phyloP scores from a whole-genome alignment of 2,888 invertebrate genomes.

The Fragum fragum region DNA sequence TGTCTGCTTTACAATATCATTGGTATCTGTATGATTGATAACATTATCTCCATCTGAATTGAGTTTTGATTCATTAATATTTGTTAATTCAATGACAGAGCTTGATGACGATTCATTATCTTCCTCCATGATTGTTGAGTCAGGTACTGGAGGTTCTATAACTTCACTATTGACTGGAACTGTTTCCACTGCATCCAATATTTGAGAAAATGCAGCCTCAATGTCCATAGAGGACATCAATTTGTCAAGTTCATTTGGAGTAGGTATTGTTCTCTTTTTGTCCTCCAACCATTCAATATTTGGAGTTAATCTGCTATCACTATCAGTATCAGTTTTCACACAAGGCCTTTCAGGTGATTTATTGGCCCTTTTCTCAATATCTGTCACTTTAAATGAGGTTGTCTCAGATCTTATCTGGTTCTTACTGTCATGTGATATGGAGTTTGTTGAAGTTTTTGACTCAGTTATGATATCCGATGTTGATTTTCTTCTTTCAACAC shows the following conservation, averaged over 20 bases:
- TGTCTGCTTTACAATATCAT: background rate
- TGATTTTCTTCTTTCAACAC: slow-evolving; percentile 46
- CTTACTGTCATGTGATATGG: slow-evolving; percentile 19
- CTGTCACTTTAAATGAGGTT: slow-evolving; percentile 23
- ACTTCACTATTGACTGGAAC: slow-evolving; percentile 28
- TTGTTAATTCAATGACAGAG: slow-evolving; percentile 17
- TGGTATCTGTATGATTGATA: background rate
- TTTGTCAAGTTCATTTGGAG: slow-evolving; percentile 62
- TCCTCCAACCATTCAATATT: slow-evolving; percentile 68
- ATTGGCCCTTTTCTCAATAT: slow-evolving; percentile 6
- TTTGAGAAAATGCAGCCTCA: slow-evolving; percentile 73
- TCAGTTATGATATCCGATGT: slow-evolving; percentile 12
- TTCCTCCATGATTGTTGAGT: slow-evolving; percentile 56
- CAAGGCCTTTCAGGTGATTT: slow-evolving; percentile 30
- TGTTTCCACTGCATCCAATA: slow-evolving; percentile 72
- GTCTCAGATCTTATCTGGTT: slow-evolving; percentile 23
- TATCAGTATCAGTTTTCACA: slow-evolving; percentile 27
- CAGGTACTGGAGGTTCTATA: slow-evolving; percentile 27
- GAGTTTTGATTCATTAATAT: background rate
- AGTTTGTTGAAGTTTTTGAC: background rate
- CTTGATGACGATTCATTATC: slow-evolving; percentile 48
- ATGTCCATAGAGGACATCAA: slow-evolving; percentile 71
- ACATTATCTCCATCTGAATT: background rate
- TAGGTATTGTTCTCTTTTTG: slow-evolving; percentile 66
- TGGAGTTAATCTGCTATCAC: slow-evolving; percentile 37